Conservation (phyloP, 1,140 invertebrate genomes). For the Magallana ariakensis region DNA sequence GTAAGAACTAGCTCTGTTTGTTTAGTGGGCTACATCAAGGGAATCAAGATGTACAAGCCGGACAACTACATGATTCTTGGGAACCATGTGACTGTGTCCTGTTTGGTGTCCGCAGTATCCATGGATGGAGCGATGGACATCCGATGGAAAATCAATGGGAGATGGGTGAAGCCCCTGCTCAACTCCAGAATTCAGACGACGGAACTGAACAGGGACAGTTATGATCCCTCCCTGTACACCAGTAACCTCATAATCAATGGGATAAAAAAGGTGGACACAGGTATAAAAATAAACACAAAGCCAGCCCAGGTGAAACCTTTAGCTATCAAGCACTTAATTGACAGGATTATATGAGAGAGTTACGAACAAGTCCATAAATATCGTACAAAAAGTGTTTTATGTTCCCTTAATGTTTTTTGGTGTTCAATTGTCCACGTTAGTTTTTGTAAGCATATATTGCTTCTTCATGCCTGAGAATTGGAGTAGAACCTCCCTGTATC, state of each 20-base stretch:
- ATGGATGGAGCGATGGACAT: neutral
- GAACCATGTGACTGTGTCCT: neutral
- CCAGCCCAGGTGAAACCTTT: neutral
- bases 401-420: neutral
- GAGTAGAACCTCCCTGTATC: too few relatives aligned
- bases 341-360: conserved; percentile 23
- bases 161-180: neutral
- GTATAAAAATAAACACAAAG: neutral
- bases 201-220: neutral
- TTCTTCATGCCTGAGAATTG: neutral
- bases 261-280: conserved; percentile 34
- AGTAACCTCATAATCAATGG: conserved; percentile 23
- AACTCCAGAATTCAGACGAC: conserved; percentile 30
- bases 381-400: neutral
- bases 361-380: conserved; percentile 11
- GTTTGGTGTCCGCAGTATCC: neutral
- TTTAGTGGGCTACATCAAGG: conserved; percentile 27
- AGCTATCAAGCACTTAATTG: conserved; percentile 2
- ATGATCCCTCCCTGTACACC: conserved; percentile 24
- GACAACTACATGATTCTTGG: conserved; percentile 10
- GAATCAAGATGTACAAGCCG: neutral
- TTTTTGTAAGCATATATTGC: neutral
- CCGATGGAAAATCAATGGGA: neutral
- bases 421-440: neutral
- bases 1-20: neutral